phyloP scores from a whole-genome alignment of 2,113 vertebrate species.

The Gallinago jamesoni region DNA sequence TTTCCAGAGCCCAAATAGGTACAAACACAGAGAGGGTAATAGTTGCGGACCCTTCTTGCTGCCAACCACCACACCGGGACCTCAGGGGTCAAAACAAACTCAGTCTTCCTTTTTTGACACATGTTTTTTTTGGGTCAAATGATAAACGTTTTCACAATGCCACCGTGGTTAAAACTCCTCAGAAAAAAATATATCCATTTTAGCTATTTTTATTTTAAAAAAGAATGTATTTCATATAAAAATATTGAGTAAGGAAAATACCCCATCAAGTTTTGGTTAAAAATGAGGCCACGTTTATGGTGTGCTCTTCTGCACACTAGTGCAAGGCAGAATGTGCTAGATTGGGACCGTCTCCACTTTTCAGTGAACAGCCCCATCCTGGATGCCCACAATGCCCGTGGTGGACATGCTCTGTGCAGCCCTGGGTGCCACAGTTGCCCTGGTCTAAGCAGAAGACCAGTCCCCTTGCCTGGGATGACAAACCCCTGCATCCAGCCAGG shows the following conservation, averaged over 20 bases:
- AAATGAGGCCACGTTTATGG: background rate
- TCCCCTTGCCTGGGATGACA: background rate
- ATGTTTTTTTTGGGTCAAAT: background rate
- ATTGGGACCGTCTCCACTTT: background rate
- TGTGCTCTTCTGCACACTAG: background rate
- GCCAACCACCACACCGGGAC: background rate
- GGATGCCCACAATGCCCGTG: background rate
- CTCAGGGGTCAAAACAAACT: background rate
- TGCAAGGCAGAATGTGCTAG: background rate
- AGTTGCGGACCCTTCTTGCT: background rate
- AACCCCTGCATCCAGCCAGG: background rate
- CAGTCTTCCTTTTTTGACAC: background rate
- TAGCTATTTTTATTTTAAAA: background rate
- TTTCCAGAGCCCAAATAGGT: background rate
- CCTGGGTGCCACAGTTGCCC: background rate
- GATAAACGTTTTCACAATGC: background rate
- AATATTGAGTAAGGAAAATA: background rate
- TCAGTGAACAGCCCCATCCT: too few species aligned
- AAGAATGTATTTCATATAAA: background rate
- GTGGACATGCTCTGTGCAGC: background rate
- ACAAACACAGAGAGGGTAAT: fast-evolving
- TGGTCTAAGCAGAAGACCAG: background rate
- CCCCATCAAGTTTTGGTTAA: background rate
- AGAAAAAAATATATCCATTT: background rate
- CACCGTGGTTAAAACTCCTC: background rate